Conservation (phyloP, 2,888 invertebrate species). For the Hyles lineata region DNA sequence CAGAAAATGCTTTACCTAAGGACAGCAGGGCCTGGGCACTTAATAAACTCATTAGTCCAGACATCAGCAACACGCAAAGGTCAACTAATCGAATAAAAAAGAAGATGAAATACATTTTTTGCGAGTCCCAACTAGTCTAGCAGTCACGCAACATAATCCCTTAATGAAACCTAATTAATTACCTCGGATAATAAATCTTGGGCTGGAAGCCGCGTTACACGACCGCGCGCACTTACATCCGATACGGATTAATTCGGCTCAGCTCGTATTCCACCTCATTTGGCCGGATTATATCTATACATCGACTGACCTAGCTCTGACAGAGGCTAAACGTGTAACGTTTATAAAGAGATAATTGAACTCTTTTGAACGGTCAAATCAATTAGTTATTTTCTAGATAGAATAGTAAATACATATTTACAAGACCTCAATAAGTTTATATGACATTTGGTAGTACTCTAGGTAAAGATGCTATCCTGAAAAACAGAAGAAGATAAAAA, state of each 20-base stretch:
- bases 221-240: conserved; percentile 6
- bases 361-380: not conserved
- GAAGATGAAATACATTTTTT: not conserved
- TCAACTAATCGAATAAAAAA: conserved; percentile 3
- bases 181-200: conserved; percentile 2
- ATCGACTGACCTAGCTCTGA: conserved; percentile 4
- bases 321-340: not conserved
- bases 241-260: conserved; percentile 19
- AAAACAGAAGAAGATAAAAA: too few species aligned
- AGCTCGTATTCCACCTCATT: conserved; percentile 20
- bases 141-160: conserved; percentile 16
- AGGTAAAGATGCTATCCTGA: too few species aligned
- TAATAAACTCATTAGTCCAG: too few species aligned
- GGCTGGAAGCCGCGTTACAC: conserved; percentile 2
- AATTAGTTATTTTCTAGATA: too few species aligned
- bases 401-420: too few species aligned
- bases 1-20: too few species aligned
- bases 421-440: too few species aligned
- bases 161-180: conserved; percentile 18
- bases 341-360: not conserved
- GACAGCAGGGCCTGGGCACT: too few species aligned
- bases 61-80: not conserved
- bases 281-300: conserved; percentile 17
- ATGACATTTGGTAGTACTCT: too few species aligned
- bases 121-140: not conserved